Evolutionary conservation across 2,113 vertebrate genomes (phyloP), one percentile per base, ranked within the genome.

Genomic region (Channa maculata): DNA sequence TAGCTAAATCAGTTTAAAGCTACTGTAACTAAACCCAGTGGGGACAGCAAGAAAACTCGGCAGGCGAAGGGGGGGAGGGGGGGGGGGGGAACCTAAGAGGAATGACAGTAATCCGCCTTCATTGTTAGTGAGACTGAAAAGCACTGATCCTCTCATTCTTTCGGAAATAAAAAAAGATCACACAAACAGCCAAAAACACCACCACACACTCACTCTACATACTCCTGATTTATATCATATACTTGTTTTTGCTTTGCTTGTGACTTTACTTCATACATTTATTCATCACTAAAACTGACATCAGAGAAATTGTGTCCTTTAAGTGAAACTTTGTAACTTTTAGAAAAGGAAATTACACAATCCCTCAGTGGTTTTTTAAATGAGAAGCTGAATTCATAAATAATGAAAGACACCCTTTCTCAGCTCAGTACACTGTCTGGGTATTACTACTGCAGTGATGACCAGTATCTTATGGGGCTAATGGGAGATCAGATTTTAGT

Each of bases 1-100:
- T 86, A 68, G 79, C 88, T 86, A 86, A 90, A 91, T 88, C 72
- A 87, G 85, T 84, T 89, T 90, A 91, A 86, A 87, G 64, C 87
- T 75, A 85, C 77, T 89, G 86, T 75, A 83, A 77, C 89, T 84
- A 83, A 86, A 87, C 71, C 83, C 75, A 77, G 54, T 51, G 64
- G 72, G 66, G 48, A 55, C 49, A 65, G 74, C 55, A 83, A 37
- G 63, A 77, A 69, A 74, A 71, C 60, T 76, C 71, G 38, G 70
- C 7, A 58, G 73, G 68, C 8, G 8, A 55, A 58, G 46, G 11
- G 48, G 58, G 53, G 41, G 44, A 71, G 61, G 69, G 9, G 52
- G 12, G 77, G 70, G 69, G 46, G 45, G 54, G 55, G 46, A 71
- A 79, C 58, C 62, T 62, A 38, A 44, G 58, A 76, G 44, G 81